phyloP scores from a whole-genome alignment of 2,888 invertebrate species.

The Ophion slaviceki region DNA sequence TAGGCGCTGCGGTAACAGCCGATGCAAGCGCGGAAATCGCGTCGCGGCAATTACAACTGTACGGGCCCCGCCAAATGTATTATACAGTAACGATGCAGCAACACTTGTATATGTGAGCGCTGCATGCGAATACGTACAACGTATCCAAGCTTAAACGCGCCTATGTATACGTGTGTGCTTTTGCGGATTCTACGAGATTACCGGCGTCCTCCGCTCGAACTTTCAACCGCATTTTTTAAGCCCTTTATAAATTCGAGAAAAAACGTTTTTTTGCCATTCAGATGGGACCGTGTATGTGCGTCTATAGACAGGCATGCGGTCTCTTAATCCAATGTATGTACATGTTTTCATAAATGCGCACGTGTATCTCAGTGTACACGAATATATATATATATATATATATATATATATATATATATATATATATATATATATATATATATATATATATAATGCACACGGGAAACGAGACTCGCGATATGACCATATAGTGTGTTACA shows the following conservation, averaged over 20 bases:
- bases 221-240: too few relatives aligned
- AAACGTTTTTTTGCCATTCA: too few relatives aligned
- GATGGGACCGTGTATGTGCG: too few relatives aligned
- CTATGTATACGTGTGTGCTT: neutral
- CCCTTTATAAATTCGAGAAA: too few relatives aligned
- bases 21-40: constrained; percentile 66
- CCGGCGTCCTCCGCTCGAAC: too few relatives aligned
- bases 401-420: too few relatives aligned
- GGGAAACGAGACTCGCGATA: neutral
- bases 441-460: too few relatives aligned
- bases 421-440: too few relatives aligned
- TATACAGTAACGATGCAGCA: constrained; percentile 18
- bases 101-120: neutral
- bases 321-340: neutral
- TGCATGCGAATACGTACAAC: neutral
- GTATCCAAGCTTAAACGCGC: too few relatives aligned
- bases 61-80: constrained; percentile 42
- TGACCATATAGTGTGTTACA: constrained; percentile 28
- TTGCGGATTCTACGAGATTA: too few relatives aligned
- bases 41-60: constrained; percentile 76
- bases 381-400: too few relatives aligned
- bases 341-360: constrained; percentile 13
- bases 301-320: neutral
- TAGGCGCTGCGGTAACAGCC: constrained; percentile 72
- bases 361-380: neutral